Evolutionary conservation across 2,888 invertebrate genomes (phyloP).

Genomic region (Limnephilus auricula): DNA sequence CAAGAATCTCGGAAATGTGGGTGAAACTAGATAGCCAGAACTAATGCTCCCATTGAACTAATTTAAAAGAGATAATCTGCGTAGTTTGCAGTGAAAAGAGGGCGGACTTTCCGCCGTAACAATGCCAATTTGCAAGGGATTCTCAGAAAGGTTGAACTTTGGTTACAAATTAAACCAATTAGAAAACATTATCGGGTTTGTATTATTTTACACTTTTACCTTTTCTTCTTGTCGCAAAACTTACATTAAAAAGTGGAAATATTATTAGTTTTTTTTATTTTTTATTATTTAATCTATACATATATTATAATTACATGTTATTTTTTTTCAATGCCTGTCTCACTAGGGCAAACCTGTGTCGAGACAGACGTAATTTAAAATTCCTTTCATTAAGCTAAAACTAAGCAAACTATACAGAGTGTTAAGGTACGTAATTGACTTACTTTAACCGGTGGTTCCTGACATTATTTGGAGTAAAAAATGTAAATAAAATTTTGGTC

Average conservation of each 20-base stretch:
- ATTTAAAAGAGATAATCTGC: constrained; percentile 47
- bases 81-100: background rate
- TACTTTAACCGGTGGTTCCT: too few relatives aligned
- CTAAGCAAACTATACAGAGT: too few relatives aligned
- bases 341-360: too few relatives aligned
- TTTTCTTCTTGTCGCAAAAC: background rate
- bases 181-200: background rate
- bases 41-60: constrained; percentile 22
- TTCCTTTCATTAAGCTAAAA: too few relatives aligned
- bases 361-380: too few relatives aligned
- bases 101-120: background rate
- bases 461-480: too few relatives aligned
- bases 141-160: background rate
- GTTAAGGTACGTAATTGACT: too few relatives aligned
- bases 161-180: background rate
- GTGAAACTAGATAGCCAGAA: constrained; percentile 15
- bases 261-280: background rate
- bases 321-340: too few relatives aligned
- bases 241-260: too few relatives aligned
- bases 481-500: too few relatives aligned
- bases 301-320: too few relatives aligned
- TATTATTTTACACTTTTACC: background rate
- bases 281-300: too few relatives aligned
- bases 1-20: constrained; percentile 25
- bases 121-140: background rate